Evolutionary conservation across 2,888 invertebrate species (phyloP).

Genomic region (Drosophila flavopinicola): DNA sequence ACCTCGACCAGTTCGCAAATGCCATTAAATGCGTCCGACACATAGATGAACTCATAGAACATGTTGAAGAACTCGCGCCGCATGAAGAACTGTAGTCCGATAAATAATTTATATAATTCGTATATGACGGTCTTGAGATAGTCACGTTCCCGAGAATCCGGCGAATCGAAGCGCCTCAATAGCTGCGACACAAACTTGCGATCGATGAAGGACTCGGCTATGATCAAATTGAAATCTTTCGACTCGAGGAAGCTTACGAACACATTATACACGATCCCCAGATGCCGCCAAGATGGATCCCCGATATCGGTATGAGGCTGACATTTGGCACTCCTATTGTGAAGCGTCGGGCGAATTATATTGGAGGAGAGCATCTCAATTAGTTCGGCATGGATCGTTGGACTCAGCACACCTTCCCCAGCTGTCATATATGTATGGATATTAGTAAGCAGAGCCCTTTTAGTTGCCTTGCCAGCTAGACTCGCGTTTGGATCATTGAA

Average conservation of each 20-base stretch:
- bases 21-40: conserved; percentile 2
- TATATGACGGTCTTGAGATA: neutral
- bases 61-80: neutral
- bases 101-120: neutral
- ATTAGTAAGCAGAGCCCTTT: no score
- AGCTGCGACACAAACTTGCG: neutral
- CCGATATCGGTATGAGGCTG: neutral
- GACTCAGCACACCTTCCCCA: neutral
- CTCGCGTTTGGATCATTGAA: no score
- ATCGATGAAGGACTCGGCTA: neutral
- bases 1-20: conserved; percentile 1
- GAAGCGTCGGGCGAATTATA: conserved; percentile 1
- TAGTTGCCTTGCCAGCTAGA: no score
- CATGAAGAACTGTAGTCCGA: neutral
- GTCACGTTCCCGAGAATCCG: conserved; percentile 2
- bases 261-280: neutral
- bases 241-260: neutral
- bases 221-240: neutral
- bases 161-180: neutral
- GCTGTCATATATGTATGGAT: no score
- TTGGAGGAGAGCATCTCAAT: neutral
- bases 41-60: conserved; percentile 4
- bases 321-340: neutral
- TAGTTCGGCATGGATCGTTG: neutral
- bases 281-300: neutral